These are phyloP conservation scores for Eilema sororculum DNA, from an alignment of 2,888 invertebrate species.

Conservation along the genomic window DNA sequence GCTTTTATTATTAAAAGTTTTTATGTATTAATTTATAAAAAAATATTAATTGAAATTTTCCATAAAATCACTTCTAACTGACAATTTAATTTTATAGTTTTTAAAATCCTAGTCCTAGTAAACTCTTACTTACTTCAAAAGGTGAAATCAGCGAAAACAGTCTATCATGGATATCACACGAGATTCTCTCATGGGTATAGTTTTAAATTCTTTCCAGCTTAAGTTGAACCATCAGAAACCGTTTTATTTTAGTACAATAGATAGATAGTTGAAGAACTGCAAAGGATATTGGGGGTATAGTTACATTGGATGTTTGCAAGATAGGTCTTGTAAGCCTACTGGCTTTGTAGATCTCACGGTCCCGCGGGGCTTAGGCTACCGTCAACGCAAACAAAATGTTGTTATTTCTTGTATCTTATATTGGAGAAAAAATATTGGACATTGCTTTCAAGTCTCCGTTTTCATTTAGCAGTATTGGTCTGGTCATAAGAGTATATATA, in stretches of 20 bases:
- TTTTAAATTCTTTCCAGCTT: constrained; percentile 53
- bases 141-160: constrained; percentile 38
- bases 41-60: not conserved
- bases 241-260: constrained; percentile 8
- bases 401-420: constrained; percentile 82
- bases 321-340: constrained; percentile 59
- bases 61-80: not conserved
- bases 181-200: constrained; percentile 62
- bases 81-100: not conserved
- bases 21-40: too few relatives aligned
- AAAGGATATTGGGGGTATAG: constrained; percentile 40
- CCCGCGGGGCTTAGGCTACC: constrained; percentile 71
- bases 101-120: constrained; percentile 49
- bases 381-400: constrained; percentile 83
- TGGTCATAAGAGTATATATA: too few relatives aligned
- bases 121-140: constrained; percentile 36
- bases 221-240: constrained; percentile 22
- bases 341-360: constrained; percentile 47
- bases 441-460: constrained; percentile 59
- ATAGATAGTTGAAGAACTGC: not conserved
- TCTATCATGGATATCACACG: constrained; percentile 64
- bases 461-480: constrained; percentile 61
- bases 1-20: too few relatives aligned
- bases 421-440: constrained; percentile 70
- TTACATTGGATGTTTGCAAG: constrained; percentile 56